phyloP scores from a whole-genome alignment of 2,113 vertebrate genomes.

The Cygnus atratus region DNA sequence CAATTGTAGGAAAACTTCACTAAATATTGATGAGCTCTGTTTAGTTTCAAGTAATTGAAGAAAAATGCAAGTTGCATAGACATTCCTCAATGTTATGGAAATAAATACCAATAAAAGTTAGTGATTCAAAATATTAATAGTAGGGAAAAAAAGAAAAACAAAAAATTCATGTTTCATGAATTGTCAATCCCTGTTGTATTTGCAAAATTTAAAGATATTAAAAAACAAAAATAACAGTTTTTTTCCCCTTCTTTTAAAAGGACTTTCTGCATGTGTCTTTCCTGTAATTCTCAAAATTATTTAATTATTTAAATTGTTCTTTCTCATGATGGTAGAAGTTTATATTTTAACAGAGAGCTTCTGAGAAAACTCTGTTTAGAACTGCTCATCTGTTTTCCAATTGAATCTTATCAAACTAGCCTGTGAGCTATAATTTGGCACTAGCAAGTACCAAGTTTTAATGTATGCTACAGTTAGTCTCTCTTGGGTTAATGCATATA shows the following conservation, averaged over 20 bases:
- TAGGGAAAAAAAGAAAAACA: not conserved
- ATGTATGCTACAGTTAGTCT: not conserved
- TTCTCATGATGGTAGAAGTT: not conserved
- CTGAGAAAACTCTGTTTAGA: not conserved
- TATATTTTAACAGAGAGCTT: not conserved
- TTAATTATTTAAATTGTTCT: not conserved
- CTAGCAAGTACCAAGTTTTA: not conserved
- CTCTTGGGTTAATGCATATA: not conserved
- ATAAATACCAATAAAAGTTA: not conserved
- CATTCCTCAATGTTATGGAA: not conserved
- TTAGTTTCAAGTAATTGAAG: not conserved
- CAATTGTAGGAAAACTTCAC: not conserved
- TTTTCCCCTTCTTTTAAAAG: not conserved
- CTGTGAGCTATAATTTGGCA: not conserved
- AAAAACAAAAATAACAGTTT: not conserved
- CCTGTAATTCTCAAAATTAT: not conserved
- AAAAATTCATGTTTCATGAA: not conserved
- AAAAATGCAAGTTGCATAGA: not conserved
- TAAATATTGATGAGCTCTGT: not conserved
- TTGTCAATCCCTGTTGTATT: not conserved
- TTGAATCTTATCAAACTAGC: not conserved
- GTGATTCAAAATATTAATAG: not conserved
- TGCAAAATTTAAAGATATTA: not conserved
- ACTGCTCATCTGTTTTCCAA: not conserved
- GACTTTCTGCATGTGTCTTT: rapidly evolving